Conservation (phyloP, 2,797 vertebrate genomes). For the Gephyroberyx darwinii region DNA sequence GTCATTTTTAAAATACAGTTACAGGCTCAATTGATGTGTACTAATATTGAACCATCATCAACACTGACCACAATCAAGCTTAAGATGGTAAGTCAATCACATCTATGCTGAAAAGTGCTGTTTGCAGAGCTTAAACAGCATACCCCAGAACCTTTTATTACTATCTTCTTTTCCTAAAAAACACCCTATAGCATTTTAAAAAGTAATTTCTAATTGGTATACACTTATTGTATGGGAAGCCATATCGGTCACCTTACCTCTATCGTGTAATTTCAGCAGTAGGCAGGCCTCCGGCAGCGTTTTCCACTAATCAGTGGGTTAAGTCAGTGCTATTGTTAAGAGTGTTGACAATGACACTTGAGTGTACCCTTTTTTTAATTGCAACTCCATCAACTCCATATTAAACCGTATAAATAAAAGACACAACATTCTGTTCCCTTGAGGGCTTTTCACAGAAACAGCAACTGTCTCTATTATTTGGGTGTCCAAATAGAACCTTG, state of each 20-base stretch:
- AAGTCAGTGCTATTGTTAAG: conserved; percentile 59
- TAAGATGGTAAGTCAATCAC: no score
- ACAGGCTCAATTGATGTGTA: no score
- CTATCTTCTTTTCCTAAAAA: no score
- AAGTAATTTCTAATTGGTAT: not conserved
- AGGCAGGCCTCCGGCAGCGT: not conserved
- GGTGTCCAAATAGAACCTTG: conserved; percentile 24
- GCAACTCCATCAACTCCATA: conserved; percentile 51
- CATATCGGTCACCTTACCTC: not conserved
- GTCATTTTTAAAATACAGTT: no score
- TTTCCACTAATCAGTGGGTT: conserved; percentile 39
- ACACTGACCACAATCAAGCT: no score
- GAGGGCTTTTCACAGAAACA: conserved; percentile 16
- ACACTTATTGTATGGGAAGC: not conserved
- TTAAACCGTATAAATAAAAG: conserved; percentile 43
- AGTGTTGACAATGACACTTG: conserved; percentile 50
- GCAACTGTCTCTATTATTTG: not conserved
- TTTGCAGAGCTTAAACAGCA: no score
- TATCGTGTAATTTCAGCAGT: conserved; percentile 6
- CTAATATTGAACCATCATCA: no score
- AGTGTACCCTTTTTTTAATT: conserved; percentile 35
- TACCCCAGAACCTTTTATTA: not conserved
- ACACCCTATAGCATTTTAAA: no score
- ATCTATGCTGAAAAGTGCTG: no score
- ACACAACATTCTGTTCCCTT: conserved; percentile 11